Evolutionary conservation across 2,888 invertebrate species (phyloP).

Genomic region (Eristalis arbustorum): DNA sequence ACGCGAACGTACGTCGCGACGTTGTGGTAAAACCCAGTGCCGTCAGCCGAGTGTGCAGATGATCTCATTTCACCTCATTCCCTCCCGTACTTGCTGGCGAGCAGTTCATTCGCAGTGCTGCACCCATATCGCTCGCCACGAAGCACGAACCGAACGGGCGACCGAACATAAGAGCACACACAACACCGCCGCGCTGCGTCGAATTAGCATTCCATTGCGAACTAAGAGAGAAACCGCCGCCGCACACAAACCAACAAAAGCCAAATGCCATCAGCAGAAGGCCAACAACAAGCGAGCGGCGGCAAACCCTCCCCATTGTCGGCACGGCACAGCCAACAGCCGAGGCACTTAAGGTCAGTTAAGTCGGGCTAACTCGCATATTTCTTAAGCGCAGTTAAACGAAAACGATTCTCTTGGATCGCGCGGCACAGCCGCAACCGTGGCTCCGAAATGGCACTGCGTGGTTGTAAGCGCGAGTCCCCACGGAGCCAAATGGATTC

Average conservation of each 20-base stretch:
- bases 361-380: slow-evolving; percentile 20
- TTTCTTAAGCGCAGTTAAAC: slow-evolving; percentile 7
- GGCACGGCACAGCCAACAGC: not conserved
- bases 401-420: slow-evolving; percentile 22
- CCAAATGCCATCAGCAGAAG: not conserved
- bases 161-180: slow-evolving; percentile 8
- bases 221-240: slow-evolving; percentile 18
- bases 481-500: slow-evolving; percentile 15
- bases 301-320: slow-evolving; percentile 1
- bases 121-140: slow-evolving; percentile 15
- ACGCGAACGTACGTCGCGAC: not conserved
- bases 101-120: not conserved
- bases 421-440: slow-evolving; percentile 5
- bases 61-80: slow-evolving; percentile 36
- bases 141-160: not conserved
- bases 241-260: not conserved
- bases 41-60: not conserved
- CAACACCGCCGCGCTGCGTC: not conserved
- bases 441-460: slow-evolving; percentile 2
- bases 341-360: not conserved
- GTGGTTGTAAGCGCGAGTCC: slow-evolving; percentile 1
- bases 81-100: not conserved
- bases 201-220: slow-evolving; percentile 34
- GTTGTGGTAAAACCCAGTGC: slow-evolving; percentile 1
- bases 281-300: slow-evolving; percentile 13